These are phyloP conservation scores for Fragum sueziense DNA, from an alignment of 2,888 invertebrate species.

Conservation along the genomic window DNA sequence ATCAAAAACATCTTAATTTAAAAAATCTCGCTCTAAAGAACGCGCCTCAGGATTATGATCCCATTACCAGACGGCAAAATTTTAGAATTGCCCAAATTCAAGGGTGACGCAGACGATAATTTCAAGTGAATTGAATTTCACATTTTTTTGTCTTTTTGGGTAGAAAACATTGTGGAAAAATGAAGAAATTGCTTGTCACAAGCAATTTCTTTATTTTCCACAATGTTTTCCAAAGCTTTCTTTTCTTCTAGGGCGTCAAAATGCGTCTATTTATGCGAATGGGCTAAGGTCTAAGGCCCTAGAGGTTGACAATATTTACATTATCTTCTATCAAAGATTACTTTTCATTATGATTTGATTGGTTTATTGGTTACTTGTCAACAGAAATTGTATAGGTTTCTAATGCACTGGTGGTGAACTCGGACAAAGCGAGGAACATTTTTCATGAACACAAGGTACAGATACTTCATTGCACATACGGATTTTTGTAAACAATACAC, in stretches of 20 bases:
- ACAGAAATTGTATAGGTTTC: background rate
- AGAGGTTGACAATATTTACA: background rate
- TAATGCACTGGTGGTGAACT: too few species aligned
- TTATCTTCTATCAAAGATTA: background rate
- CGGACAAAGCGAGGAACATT: too few species aligned
- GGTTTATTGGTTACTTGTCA: background rate
- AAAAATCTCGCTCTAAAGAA: too few species aligned
- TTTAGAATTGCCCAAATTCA: too few species aligned
- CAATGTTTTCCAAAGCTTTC: background rate
- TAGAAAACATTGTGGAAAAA: background rate
- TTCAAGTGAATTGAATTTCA: too few species aligned
- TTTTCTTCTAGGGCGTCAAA: background rate
- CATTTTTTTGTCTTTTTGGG: background rate
- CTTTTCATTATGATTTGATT: background rate
- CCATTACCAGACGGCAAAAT: slow-evolving; percentile 1
- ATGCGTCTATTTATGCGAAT: slow-evolving; percentile 35
- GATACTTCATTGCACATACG: too few species aligned
- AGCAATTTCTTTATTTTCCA: background rate
- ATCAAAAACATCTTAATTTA: too few species aligned
- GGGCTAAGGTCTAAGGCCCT: background rate
- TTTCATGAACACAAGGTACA: too few species aligned
- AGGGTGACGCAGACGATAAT: too few species aligned
- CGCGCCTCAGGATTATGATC: too few species aligned
- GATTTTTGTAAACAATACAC: too few species aligned
- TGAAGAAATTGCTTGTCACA: background rate